Base-by-base conservation (phyloP, 1,140 invertebrate species). In the Adoxophyes honmai region DNA sequence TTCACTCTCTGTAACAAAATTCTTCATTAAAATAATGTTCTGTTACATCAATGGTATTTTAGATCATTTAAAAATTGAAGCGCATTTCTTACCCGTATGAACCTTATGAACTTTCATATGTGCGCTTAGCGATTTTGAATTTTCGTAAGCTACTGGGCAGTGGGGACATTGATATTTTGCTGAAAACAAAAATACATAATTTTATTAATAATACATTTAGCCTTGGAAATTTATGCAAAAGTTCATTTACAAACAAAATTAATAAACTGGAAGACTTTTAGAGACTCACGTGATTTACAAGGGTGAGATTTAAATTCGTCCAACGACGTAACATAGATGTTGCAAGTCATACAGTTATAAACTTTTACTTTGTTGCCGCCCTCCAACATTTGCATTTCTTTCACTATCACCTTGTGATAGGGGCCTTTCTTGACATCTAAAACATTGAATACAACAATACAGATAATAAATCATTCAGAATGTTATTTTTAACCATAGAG, bases 81-180 rank as follows among this genome's bases (percentile, higher is more conserved):
- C 6, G 2, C 2, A 6, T 44, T 51, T 39, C 52, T 57, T 71
- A 83, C 77, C 70, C 75, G 64, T 42, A 74, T 72, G 75, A 21
- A 42, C 18, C 72, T 89, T 86, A 57, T 91, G 90, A 0, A 81
- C 78, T 69, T 89, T 90, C 88, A 90, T 90, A 61, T 91, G 90
- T 11, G 87, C 84, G 56, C 81, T 84, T 15, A 91, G 66, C 3
- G 88, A 87, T 65, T 89, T 88, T 1, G 81, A 75, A 57, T 82
- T 90, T 10, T 78, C 75, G 58, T 90, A 91, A 5, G 69, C 70
- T 1, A 84, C 79, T 14, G 79, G 65, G 68, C 91, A 91, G 52
- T 88, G 76, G 3, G 75, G 68, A 58, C 91, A 91, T 21, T 78
- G 64, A 54, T 88, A 90, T 58, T 84, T 82, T 14, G 74, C 85